Base-by-base conservation (phyloP, 1,140 invertebrate genomes). In the Oncopeltus fasciatus region DNA sequence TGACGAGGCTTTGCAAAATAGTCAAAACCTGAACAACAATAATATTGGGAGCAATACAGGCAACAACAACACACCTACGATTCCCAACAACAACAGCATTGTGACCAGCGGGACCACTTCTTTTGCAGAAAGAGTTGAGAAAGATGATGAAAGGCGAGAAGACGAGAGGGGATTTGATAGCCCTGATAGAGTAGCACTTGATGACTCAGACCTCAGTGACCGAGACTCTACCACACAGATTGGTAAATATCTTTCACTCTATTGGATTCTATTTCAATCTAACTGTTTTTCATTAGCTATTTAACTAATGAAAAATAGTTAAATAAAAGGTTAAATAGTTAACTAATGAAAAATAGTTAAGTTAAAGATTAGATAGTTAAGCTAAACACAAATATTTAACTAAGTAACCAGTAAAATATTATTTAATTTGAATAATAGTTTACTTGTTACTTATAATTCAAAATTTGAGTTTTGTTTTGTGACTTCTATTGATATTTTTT, bases 131-230 rank as follows among this genome's bases (percentile, higher is more conserved):
- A n/a, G 18, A 31, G 38, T 43, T 1, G 56, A 14, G 14, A 27
- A 33, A 9, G 61, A 62, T n/a, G 53, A 26, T 2, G 56, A 57
- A 24, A 47, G 56, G 38, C 11, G 27, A 58, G 43, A 20, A 47
- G 61, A 57, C 57, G 51, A 46, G 29, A 24, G 24, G 8, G 24
- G 49, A 12, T 8, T 53, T 43, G 75, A 76, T 11, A 72, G 75
- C 33, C 67, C 71, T 2, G 75, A 77, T 56, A 74, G 75, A 56
- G 72, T 75, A 20, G 73, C 73, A 47, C 72, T 73, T 31, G 76
- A 76, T 64, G 71, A 75, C 12, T 72, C 75, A 21, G 75, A 76
- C 49, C 72, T 74, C 60, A 74, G 76, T 59, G 75, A 77, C n/a
- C 74, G 74, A 59, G 47, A 69, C 21, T 27, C 57, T 1, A 11